phyloP scores from a whole-genome alignment of 2,113 vertebrate genomes.

The Thamnophis sirtalis region DNA sequence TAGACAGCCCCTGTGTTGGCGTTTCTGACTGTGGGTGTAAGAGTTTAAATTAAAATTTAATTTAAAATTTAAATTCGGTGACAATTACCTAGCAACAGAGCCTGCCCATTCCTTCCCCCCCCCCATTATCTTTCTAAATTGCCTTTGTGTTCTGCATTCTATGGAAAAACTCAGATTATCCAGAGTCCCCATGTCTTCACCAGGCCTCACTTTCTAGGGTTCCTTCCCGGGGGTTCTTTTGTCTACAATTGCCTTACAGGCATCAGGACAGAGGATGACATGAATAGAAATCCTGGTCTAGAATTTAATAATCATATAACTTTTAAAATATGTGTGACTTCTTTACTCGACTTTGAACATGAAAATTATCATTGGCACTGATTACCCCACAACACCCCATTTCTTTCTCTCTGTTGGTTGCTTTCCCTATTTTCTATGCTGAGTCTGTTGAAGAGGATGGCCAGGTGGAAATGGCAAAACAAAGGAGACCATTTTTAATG shows the following conservation, averaged over 20 bases:
- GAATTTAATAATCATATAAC: too few relatives aligned
- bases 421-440: not conserved
- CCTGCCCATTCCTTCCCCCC: not conserved
- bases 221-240: not conserved
- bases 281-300: not conserved
- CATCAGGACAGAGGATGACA: not conserved
- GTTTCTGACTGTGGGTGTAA: slow-evolving; percentile 20
- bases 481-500: not conserved
- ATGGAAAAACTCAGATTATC: not conserved
- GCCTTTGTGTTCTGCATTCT: not conserved
- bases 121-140: not conserved
- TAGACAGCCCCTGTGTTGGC: not conserved
- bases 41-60: slow-evolving; percentile 16
- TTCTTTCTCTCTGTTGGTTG: not conserved
- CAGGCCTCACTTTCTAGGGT: not conserved
- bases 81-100: slow-evolving; percentile 28
- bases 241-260: not conserved
- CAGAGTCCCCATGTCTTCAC: too few relatives aligned
- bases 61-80: not conserved
- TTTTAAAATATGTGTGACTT: not conserved
- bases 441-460: not conserved
- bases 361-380: not conserved
- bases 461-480: not conserved
- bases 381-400: not conserved
- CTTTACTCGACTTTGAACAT: not conserved